Evolutionary conservation across 2,797 vertebrate species (phyloP), one percentile per base, ranked within the genome.

Genomic region (Anolis apletophallus): DNA sequence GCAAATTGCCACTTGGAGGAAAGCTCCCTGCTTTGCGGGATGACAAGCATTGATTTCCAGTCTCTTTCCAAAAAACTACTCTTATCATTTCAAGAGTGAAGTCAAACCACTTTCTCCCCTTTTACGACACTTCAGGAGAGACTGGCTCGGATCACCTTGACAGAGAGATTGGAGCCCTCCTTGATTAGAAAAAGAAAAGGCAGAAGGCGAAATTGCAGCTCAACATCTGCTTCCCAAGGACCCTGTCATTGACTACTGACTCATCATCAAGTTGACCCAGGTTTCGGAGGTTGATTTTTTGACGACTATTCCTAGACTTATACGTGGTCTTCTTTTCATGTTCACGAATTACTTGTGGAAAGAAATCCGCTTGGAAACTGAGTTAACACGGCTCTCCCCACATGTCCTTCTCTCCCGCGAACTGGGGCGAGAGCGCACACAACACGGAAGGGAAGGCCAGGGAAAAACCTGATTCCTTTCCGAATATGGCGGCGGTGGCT

Each of bases 1-100:
- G 95, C 94, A 96, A 96, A 96, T 94, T 93, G 89, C 91, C 86
- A 91, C 91, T 90, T 90, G 93, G 90, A 95, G 95, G 94, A 93
- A 94, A 94, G 89, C 92, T 85, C 81, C 88, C 87, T 57, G 77
- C 54, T 59, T 87, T 84, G 88, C 88, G 90, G 95, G 90, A 95
- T 94, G 94, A 95, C 95, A 96, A 93, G 89, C 95, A 97, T 95
- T 96, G 97, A 97, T 97, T 97, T 96, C 93, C 94, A 95, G 93
- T 96, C 95, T 93, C 71, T 86, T 90, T 93, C 90, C 90, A 90
- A 96, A 90, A 96, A 96, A 96, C 89, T 93, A 93, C 94, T 96
- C 92, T 46, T 94, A 94, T 97, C 95, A 93, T 93, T 90, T 61
- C 88, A 85, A 91, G 55, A 91, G 40, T 93, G 87, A 89, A 92